These are phyloP conservation scores for Pachyrhynchus sulphureomaculatus DNA, from an alignment of 1,140 invertebrate genomes.

Conservation along the genomic window DNA sequence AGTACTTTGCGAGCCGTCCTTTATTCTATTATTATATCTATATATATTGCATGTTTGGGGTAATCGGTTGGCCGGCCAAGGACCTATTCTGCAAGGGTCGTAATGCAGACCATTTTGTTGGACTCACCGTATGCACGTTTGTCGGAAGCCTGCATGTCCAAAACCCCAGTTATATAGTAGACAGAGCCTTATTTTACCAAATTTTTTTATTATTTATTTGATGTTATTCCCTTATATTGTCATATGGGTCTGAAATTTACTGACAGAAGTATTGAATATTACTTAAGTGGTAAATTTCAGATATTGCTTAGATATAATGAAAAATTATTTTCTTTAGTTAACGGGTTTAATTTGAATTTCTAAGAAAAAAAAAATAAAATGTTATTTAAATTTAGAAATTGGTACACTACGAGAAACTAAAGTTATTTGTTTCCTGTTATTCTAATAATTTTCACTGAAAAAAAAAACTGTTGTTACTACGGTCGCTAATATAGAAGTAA, in stretches of 20 bases:
- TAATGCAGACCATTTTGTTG: conserved; percentile 36
- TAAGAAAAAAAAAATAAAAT: not conserved
- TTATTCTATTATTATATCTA: conserved; percentile 42
- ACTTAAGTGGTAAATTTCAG: too few relatives aligned
- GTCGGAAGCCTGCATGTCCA: conserved; percentile 43
- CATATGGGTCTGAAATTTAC: not conserved
- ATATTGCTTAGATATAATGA: too few relatives aligned
- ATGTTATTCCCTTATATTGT: not conserved
- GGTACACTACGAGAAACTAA: too few relatives aligned
- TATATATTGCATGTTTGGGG: conserved; percentile 51
- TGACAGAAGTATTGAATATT: too few relatives aligned
- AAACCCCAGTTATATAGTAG: conserved; percentile 14
- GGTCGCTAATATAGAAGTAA: too few relatives aligned
- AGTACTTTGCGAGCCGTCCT: conserved; percentile 45
- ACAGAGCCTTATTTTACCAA: not conserved
- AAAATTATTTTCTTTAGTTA: not conserved
- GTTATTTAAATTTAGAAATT: too few relatives aligned
- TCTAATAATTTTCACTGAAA: too few relatives aligned
- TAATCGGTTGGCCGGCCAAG: conserved; percentile 49
- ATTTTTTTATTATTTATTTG: not conserved
- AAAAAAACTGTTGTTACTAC: too few relatives aligned
- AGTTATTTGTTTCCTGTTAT: too few relatives aligned
- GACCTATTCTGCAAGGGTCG: conserved; percentile 50
- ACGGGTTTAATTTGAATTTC: not conserved
- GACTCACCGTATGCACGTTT: conserved; percentile 45